Evolutionary conservation across 2,888 invertebrate species (phyloP).

Genomic region (Drosophila picticornis): DNA sequence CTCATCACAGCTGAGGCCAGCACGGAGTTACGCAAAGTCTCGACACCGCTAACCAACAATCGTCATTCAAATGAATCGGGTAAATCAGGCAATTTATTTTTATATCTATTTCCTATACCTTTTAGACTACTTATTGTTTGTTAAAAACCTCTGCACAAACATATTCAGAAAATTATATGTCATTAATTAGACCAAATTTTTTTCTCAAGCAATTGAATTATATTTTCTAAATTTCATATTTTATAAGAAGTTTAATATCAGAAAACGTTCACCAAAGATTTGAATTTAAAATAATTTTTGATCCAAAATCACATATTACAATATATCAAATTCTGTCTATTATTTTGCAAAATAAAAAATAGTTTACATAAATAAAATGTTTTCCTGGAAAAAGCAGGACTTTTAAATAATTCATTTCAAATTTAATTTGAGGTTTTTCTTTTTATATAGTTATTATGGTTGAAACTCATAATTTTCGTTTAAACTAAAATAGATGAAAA

Average conservation of each 20-base stretch:
- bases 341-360: neutral
- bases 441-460: no score
- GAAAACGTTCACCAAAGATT: neutral
- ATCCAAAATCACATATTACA: neutral
- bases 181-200: neutral
- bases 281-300: neutral
- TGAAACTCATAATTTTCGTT: neutral
- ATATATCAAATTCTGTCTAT: neutral
- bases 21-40: slow-evolving; percentile 82
- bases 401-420: no score
- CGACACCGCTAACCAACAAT: slow-evolving; percentile 75
- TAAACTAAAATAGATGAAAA: neutral
- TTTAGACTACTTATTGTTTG: slow-evolving; percentile 11
- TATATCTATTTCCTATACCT: neutral
- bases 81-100: slow-evolving; percentile 61
- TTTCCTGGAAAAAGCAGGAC: no score
- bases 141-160: neutral
- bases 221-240: neutral
- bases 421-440: no score
- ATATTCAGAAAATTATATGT: neutral
- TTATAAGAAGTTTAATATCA: neutral
- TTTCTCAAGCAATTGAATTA: neutral
- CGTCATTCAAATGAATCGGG: slow-evolving; percentile 85
- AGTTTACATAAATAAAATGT: no score
- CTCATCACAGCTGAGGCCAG: slow-evolving; percentile 56